Percentiles rank a stretch among this genome's conserved stretches.
These are phyloP conservation scores for Drosophila villosipedis DNA, from an alignment of 2,888 invertebrate species.

Conservation along the genomic window DNA sequence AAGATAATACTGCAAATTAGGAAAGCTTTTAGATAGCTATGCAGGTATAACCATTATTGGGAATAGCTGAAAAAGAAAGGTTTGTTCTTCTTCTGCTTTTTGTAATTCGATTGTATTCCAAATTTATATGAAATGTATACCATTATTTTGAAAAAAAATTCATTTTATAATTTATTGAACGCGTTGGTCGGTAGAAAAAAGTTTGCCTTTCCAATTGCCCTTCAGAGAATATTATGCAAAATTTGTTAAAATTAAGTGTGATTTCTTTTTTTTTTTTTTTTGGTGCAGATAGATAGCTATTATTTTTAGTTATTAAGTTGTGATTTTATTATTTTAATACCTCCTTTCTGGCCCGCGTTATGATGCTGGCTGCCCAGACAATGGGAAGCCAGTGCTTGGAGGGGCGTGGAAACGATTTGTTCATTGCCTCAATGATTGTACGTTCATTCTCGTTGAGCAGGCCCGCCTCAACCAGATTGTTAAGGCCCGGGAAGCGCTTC, in stretches of 20 bases:
- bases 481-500: conserved; percentile 93
- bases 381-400: conserved; percentile 96
- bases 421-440: conserved; percentile 91
- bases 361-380: conserved; percentile 96
- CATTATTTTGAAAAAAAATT: too few species aligned
- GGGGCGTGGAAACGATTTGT: conserved; percentile 92
- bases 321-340: conserved; percentile 9
- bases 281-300: neutral
- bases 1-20: neutral
- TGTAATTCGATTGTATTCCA: neutral
- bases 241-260: neutral
- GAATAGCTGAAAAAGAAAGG: neutral
- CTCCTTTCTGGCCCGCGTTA: conserved; percentile 95
- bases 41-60: neutral
- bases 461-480: conserved; percentile 94
- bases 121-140: neutral
- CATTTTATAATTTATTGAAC: too few species aligned
- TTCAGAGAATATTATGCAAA: too few species aligned
- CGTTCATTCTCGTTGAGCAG: conserved; percentile 93
- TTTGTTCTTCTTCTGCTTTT: neutral
- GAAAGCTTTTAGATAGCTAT: neutral
- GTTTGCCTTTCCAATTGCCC: too few species aligned
- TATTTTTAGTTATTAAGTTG: neutral
- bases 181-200: too few species aligned
- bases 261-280: too few species aligned